Base-by-base conservation (phyloP, 2,797 vertebrate genomes). In the Bradypus variegatus region DNA sequence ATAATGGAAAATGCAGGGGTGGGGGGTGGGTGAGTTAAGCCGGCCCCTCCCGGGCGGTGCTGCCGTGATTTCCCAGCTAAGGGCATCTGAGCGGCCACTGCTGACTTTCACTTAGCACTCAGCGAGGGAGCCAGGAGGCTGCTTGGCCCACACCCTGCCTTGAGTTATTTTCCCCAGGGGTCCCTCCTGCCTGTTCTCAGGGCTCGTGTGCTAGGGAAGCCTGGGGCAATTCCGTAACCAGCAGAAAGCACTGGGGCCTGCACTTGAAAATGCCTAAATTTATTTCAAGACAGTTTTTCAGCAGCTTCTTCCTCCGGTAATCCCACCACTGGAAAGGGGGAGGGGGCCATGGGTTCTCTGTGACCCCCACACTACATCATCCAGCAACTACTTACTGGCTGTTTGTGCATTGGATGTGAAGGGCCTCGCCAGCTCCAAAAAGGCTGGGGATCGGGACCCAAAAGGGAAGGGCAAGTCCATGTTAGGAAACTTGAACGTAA, bases 1-100 rank as follows among this genome's bases (percentile, higher is more conserved):
- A 86, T 91, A 90, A 87, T 69, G 80, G 92, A 75, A 89, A 81
- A 89, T 5, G 72, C 58, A 58, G 60, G 41, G 75, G 77, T 65
- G 65, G 33, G 60, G 21, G 77, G 41, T 77, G 55, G 77, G 65
- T 16, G 73, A 53, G 58, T 25, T 41, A 38, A 69, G 78, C 7
- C 15, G 33, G 16, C 45, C 78, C 64, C 14, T 14, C 64, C 18
- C 29, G 7, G 29, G 27, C 8, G 12, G 29, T 53, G 50, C 5
- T 16, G 77, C 84, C 23, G 55, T 9, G 80, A 33, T 45, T 79
- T 45, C 69, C 2, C 1, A 50, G 6, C 53, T 31, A 25, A 50
- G 62, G 60, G 91, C 62, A 45, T 65, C 73, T 38, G 41, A 45
- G 41, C 41, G 73, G 55, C 58, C 7, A 19, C 58, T 8, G 58